Conservation (phyloP, 2,797 vertebrate species). For the Glyptemys insculpta region DNA sequence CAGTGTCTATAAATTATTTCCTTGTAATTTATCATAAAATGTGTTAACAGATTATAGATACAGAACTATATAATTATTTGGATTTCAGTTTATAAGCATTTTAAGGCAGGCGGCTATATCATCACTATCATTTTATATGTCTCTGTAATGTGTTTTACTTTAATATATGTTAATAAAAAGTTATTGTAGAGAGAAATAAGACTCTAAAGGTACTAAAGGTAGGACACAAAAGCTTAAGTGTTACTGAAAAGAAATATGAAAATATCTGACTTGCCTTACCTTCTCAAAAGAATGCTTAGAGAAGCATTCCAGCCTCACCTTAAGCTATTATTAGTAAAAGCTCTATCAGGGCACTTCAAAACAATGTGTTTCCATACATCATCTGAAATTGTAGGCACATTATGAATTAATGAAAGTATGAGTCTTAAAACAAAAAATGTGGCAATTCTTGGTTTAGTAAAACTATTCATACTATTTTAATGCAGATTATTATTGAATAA, state of each 20-base stretch:
- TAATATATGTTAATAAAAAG: neutral
- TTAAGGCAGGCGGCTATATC: neutral
- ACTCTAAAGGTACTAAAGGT: neutral
- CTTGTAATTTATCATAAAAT: neutral
- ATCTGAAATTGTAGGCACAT: neutral
- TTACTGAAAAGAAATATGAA: neutral
- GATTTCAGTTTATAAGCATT: neutral
- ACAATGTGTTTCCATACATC: neutral
- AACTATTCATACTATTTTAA: neutral
- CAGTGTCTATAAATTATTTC: neutral
- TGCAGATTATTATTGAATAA: neutral
- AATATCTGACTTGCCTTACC: neutral
- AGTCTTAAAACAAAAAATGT: neutral
- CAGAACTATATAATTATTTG: neutral
- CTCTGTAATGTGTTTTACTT: neutral
- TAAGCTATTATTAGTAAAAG: neutral
- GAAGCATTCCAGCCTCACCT: neutral
- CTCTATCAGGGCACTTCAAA: constrained; percentile 5
- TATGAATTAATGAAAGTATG: constrained; percentile 10
- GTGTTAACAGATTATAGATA: neutral
- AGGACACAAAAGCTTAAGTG: neutral
- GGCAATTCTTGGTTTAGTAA: neutral
- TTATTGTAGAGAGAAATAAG: neutral
- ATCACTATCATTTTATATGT: neutral
- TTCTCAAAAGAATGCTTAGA: constrained; percentile 1